A percentile compares a stretch with the other conserved stretches of the same genome.
phyloP scores from a whole-genome alignment of 2,888 invertebrate species.

The Lottia scabra region DNA sequence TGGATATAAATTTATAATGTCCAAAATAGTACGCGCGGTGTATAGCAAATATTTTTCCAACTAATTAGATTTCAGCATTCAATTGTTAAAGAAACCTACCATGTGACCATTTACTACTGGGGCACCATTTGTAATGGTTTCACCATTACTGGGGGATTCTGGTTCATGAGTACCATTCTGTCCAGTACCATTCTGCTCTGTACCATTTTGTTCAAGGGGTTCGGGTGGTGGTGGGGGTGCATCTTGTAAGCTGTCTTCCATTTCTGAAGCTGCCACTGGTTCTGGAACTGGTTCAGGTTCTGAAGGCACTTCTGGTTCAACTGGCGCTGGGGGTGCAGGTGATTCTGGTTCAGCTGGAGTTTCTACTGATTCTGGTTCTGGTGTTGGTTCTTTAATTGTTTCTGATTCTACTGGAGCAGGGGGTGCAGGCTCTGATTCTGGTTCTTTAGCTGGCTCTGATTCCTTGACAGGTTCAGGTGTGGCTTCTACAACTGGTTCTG shows the following conservation, averaged over 20 bases:
- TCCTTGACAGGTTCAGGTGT: conserved; percentile 7
- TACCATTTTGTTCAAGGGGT: neutral
- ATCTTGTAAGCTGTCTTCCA: conserved; percentile 1
- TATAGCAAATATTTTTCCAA: too few species aligned
- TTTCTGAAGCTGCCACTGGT: conserved; percentile 12
- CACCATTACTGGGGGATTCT: neutral
- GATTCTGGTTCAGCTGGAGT: neutral
- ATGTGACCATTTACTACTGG: neutral
- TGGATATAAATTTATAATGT: too few species aligned
- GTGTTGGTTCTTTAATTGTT: conserved; percentile 14
- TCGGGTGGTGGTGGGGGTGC: conserved; percentile 1
- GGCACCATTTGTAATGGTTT: neutral
- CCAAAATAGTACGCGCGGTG: neutral
- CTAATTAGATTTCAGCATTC: neutral
- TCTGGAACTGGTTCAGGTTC: conserved; percentile 9
- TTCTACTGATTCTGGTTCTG: conserved; percentile 14
- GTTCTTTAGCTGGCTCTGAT: conserved; percentile 11
- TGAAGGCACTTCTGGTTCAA: neutral
- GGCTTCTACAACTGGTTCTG: conserved; percentile 9
- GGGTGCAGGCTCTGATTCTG: conserved; percentile 1
- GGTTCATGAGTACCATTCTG: neutral
- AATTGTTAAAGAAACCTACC: neutral
- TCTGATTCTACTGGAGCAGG: conserved; percentile 6
- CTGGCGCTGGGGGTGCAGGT: neutral
- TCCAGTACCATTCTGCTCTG: neutral